These are phyloP conservation scores for Polyommatus icarus DNA, from an alignment of 2,888 invertebrate species.

Conservation along the genomic window DNA sequence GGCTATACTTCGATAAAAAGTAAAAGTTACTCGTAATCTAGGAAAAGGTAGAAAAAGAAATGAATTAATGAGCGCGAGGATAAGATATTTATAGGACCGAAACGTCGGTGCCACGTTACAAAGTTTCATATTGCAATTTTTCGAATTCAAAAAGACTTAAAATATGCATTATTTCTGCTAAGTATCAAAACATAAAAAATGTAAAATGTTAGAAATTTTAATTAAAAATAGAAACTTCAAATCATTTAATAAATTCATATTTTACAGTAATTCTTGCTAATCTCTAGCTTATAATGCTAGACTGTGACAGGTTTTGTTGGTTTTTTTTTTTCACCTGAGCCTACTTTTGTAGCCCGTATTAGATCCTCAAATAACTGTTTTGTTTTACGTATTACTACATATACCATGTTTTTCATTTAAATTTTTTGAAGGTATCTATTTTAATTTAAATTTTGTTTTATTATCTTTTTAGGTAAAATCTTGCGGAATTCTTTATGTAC, in stretches of 20 bases:
- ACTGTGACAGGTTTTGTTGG: not conserved
- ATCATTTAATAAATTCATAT: not conserved
- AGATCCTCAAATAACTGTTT: not conserved
- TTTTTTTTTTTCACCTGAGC: not conserved
- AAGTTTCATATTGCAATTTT: slow-evolving; percentile 39
- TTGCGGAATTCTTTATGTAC: not conserved
- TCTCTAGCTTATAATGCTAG: not conserved
- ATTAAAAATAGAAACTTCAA: not conserved
- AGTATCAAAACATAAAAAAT: not conserved
- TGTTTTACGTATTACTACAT: not conserved
- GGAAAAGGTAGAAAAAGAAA: slow-evolving; percentile 41
- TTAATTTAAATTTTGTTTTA: no score
- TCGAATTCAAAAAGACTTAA: not conserved
- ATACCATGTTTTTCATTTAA: no score
- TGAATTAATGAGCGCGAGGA: slow-evolving; percentile 42
- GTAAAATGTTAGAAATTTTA: not conserved
- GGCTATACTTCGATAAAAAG: slow-evolving; percentile 41
- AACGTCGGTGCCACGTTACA: slow-evolving; percentile 38
- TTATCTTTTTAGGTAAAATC: no score
- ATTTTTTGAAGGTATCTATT: no score
- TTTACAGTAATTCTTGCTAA: not conserved
- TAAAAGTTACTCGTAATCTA: slow-evolving; percentile 35
- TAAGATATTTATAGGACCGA: slow-evolving; percentile 40
- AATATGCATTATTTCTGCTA: not conserved
- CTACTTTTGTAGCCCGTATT: not conserved